Base-by-base conservation (phyloP, 2,888 invertebrate genomes). In the Heliconius sara region DNA sequence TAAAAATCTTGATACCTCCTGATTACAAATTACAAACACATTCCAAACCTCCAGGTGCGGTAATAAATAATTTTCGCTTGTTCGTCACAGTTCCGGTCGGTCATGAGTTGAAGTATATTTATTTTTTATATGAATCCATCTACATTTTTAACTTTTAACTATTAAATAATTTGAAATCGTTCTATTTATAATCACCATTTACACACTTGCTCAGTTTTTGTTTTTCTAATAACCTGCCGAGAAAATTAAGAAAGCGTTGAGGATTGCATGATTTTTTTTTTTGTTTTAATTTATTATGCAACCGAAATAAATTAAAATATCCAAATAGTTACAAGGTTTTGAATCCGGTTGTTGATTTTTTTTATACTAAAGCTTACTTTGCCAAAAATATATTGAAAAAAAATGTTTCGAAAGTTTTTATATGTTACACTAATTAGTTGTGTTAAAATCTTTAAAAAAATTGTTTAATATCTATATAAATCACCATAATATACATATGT, bases 11-110 rank as follows among this genome's bases (percentile, higher is more conserved):
- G n/a, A 12, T 16, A n/a, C 16, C 13, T 57, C 9, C n/a, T 34
- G 13, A 30, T 22, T 57, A 34, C 57, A 57, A 19, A n/a, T 22
- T 57, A 16, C 57, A 57, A 57, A n/a, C 57, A 77, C 77, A 77
- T 77, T 77, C 77, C 77, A 77, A 72, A 16, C 52, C 52, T 67
- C 34, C 52, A 65, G 5, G 30, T 52, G 47, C 72, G 71, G 52
- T 63, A 77, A 60, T 60, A 34, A 57, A 34, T 57, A 57, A n/a
- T 73, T 73, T 60, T 73, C 72, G 72, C n/a, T 34, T 34, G 72
- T 57, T 60, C 34, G 30, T n/a, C 57, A 73, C 72, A 34, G 72
- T 34, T 73, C 72, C 57, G 30, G 52, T 73, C 57, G 13, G 7
- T n/a, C 52, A n/a, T 57, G 19, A 13, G 30, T 57, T 72, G 19